Base-by-base conservation (phyloP, 2,113 vertebrate genomes). In the Amblyornis subalaris region DNA sequence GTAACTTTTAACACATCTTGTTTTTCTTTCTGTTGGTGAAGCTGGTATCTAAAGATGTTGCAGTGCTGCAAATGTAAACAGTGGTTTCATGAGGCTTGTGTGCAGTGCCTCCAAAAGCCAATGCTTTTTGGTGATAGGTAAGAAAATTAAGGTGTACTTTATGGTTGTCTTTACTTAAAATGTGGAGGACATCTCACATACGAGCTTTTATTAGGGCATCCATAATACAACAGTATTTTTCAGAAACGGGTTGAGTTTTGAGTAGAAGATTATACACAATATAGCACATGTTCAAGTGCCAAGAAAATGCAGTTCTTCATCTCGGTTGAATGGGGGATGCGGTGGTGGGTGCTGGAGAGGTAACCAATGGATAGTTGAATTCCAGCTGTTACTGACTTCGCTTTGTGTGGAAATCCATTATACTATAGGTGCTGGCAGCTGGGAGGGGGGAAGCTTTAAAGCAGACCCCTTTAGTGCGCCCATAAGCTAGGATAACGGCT, bases 41-140 rank as follows among this genome's bases (percentile, higher is more conserved):
- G 99, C 92, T 99, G 99, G 99, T 99, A 98, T 97, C 98, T 99
- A 97, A 99, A 99, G 98, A 99, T 99, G 99, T 97, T 99, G 92
- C 99, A 99, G 98, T 99, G 99, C 97, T 98, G 98, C 97, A 98
- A 98, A 90, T 99, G 99, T 98, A 98, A 99, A 94, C 99, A 99
- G 98, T 99, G 99, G 99, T 99, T 99, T 98, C 99, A 99, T 62
- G 99, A 99, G 96, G 98, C 98, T 54, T 99, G 99, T 64, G 99
- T 99, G 95, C 99, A 99, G 97, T 99, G 99, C 97, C 98, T 99
- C 97, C 98, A 99, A 97, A 99, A 99, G 97, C 99, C 99, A 93
- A 99, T 99, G 99, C 98, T 99, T 93, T 99, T 99, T 94, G 99
- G 99, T 97, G 99, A 99, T 95, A 98, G 98, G 98, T 98, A 94